phyloP scores from a whole-genome alignment of 2,797 vertebrate species.

The Peromyscus melanophrys region DNA sequence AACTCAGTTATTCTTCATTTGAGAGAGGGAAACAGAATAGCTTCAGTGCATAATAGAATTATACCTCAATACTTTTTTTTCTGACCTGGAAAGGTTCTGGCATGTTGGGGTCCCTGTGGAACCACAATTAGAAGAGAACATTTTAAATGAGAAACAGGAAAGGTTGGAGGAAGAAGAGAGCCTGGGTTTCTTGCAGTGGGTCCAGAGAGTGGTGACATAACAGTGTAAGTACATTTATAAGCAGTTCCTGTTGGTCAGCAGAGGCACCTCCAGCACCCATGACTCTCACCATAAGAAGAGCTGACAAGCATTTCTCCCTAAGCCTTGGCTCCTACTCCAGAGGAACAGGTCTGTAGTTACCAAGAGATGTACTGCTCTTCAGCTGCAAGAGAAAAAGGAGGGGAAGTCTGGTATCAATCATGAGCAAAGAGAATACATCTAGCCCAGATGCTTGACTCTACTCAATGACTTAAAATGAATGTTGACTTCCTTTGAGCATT shows the following conservation, averaged over 20 bases:
- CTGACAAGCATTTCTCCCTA: background rate
- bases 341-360: background rate
- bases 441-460: background rate
- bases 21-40: background rate
- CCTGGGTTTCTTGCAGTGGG: background rate
- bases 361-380: background rate
- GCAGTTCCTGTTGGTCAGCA: background rate
- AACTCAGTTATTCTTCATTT: background rate
- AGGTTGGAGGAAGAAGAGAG: background rate
- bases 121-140: background rate
- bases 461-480: background rate
- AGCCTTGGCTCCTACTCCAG: background rate
- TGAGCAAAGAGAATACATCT: background rate
- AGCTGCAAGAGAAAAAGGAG: background rate
- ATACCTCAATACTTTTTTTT: background rate
- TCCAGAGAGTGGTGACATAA: background rate
- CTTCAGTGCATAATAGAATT: background rate
- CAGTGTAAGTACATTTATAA: background rate
- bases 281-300: background rate
- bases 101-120: background rate
- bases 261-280: background rate
- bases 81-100: background rate
- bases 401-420: background rate
- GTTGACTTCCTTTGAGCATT: background rate
- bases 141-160: background rate